A percentile compares a stretch with the other conserved stretches of the same genome.
Conservation (phyloP, 2,888 invertebrate genomes). For the Diaprepes abbreviatus region DNA sequence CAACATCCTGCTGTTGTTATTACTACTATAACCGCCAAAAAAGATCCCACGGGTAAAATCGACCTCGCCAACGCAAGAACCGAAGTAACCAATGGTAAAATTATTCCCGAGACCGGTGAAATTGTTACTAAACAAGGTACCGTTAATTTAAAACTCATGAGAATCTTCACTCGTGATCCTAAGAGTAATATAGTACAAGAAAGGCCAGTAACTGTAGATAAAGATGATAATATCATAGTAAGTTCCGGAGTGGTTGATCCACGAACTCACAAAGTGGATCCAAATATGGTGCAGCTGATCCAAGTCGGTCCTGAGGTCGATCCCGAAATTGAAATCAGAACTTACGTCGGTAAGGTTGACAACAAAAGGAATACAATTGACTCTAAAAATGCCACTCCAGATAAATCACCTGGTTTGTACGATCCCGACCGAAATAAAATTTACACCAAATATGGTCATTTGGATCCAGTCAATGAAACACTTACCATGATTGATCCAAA, state of each 20-base stretch:
- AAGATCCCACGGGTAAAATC: constrained; percentile 75
- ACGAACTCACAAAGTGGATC: constrained; percentile 74
- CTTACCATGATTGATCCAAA: constrained; percentile 74
- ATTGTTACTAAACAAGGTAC: constrained; percentile 66
- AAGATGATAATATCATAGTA: constrained; percentile 67
- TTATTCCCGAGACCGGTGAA: constrained; percentile 66
- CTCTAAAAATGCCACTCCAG: constrained; percentile 76
- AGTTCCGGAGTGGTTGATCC: constrained; percentile 70
- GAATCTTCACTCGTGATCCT: constrained; percentile 64
- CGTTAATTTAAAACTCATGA: constrained; percentile 64
- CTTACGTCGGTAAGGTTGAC: constrained; percentile 79
- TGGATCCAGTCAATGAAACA: constrained; percentile 79
- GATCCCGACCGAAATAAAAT: constrained; percentile 80
- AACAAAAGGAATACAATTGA: constrained; percentile 79
- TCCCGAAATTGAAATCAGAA: constrained; percentile 80
- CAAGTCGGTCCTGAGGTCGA: constrained; percentile 77
- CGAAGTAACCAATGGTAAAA: constrained; percentile 66
- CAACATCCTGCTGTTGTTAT: constrained; percentile 66
- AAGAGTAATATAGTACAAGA: constrained; percentile 64
- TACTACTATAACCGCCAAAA: constrained; percentile 62
- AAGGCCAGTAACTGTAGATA: constrained; percentile 63
- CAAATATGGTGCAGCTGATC: constrained; percentile 75
- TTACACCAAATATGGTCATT: constrained; percentile 80
- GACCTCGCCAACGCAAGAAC: constrained; percentile 68
- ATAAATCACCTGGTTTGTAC: constrained; percentile 78